Conservation (phyloP, 2,113 vertebrate genomes). For the Rhinolophus ferrumequinum region DNA sequence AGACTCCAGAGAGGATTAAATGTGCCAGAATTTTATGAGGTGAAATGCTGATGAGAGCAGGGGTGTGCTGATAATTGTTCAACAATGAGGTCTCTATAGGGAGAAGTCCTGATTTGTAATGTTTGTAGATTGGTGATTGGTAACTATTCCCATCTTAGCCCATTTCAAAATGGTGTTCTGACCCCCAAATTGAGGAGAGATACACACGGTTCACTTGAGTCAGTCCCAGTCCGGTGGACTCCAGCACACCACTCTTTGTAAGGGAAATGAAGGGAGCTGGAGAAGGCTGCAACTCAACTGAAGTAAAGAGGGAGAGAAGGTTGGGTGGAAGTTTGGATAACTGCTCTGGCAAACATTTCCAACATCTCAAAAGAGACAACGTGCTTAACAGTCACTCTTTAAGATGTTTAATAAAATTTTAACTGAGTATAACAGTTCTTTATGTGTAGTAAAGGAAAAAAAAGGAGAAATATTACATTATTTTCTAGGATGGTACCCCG, state of each 20-base stretch:
- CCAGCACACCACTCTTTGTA: not conserved
- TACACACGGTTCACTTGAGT: not conserved
- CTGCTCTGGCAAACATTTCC: not conserved
- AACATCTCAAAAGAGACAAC: not conserved
- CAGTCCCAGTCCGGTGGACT: not conserved
- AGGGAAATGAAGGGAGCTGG: too few relatives aligned
- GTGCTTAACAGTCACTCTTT: not conserved
- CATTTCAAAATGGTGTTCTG: not conserved
- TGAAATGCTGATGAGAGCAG: not conserved
- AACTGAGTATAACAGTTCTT: conserved; percentile 12
- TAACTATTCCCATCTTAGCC: not conserved
- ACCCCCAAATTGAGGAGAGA: not conserved
- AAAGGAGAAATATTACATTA: not conserved
- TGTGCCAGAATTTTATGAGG: not conserved
- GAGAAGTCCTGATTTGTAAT: too few relatives aligned
- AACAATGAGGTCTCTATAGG: not conserved
- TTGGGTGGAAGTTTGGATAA: not conserved
- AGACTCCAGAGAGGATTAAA: not conserved
- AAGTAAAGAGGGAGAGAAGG: not conserved
- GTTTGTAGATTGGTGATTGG: not conserved
- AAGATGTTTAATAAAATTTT: conserved; percentile 52
- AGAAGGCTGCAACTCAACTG: not conserved
- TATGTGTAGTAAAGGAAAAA: conserved; percentile 28
- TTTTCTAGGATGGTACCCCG: not conserved
- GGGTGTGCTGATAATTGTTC: not conserved